Base-by-base conservation (phyloP, 2,113 vertebrate genomes). In the Carassius carassius region DNA sequence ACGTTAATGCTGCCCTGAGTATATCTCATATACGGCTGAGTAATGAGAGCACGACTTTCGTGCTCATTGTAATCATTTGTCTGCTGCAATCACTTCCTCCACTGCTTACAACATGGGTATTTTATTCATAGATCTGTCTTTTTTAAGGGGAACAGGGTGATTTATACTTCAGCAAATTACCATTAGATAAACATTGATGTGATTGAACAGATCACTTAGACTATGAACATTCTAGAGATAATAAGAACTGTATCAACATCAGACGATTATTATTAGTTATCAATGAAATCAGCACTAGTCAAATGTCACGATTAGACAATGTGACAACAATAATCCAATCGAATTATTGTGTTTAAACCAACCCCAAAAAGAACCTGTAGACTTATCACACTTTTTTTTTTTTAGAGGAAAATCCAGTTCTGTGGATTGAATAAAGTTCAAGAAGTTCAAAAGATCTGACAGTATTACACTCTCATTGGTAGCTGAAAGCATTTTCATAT, bases 11-110 rank as follows among this genome's bases (percentile, higher is more conserved):
- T 29, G 23, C 83, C 82, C 90, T 89, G 89, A 90, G 87, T 88
- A 91, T 90, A 91, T 90, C 83, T 86, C 90, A 89, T 84, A 88
- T 89, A 86, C 85, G 86, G 79, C 83, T 91, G 91, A 92, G 89
- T 91, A 91, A 92, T 83, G 90, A 89, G 87, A 87, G 89, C 87
- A 89, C 89, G 90, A 89, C 87, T 87, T 88, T 89, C 73, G 90
- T 90, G 91, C 91, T 84, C 89, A 91, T 90, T 91, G 91, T 89
- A 88, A 91, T 90, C 87, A 91, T 90, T 90, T 83, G 86, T 83
- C 86, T 87, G 78, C 79, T 67, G 72, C 85, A 84, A 86, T 87
- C 77, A 72, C 82, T 86, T 86, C 41, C 79, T 65, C 65, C 82
- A 44, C 78, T 81, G 78, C 78, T 86, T 44, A 63, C 85, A 88